Evolutionary conservation across 2,888 invertebrate genomes (phyloP).

Genomic region (Mystacides longicornis): DNA sequence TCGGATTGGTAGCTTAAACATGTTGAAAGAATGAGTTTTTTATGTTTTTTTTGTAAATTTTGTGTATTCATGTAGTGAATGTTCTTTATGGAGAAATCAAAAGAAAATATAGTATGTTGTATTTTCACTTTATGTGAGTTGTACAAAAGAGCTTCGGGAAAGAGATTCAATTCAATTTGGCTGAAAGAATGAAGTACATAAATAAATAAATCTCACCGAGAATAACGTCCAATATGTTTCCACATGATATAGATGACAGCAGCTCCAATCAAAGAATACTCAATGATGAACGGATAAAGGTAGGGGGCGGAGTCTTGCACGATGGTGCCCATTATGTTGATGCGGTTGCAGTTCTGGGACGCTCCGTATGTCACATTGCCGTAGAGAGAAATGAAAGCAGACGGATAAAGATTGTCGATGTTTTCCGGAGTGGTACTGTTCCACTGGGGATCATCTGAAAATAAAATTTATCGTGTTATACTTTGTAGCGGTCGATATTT

Average conservation of each 20-base stretch:
- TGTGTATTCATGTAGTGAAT: no score
- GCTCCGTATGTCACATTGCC: conserved; percentile 44
- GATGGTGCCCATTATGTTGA: conserved; percentile 87
- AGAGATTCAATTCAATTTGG: neutral
- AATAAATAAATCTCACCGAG: conserved; percentile 50
- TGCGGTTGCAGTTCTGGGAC: conserved; percentile 64
- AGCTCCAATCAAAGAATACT: conserved; percentile 91
- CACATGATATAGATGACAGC: conserved; percentile 95
- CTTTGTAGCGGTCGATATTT: no score
- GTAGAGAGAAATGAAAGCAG: conserved; percentile 41
- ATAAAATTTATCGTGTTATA: no score
- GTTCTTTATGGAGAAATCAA: no score
- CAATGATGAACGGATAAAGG: conserved; percentile 91
- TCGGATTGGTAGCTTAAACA: no score
- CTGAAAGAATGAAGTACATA: neutral
- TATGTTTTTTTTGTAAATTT: no score
- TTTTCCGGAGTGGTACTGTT: conserved; percentile 45
- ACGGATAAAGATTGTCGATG: conserved; percentile 52
- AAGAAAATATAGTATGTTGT: no score
- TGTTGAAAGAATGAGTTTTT: no score
- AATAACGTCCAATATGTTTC: conserved; percentile 87
- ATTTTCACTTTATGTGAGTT: no score
- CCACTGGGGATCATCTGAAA: neutral
- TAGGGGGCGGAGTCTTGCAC: conserved; percentile 91
- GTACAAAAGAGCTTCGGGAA: neutral